These are phyloP conservation scores for Chauna torquata DNA, from an alignment of 2,113 vertebrate genomes.

Conservation along the genomic window DNA sequence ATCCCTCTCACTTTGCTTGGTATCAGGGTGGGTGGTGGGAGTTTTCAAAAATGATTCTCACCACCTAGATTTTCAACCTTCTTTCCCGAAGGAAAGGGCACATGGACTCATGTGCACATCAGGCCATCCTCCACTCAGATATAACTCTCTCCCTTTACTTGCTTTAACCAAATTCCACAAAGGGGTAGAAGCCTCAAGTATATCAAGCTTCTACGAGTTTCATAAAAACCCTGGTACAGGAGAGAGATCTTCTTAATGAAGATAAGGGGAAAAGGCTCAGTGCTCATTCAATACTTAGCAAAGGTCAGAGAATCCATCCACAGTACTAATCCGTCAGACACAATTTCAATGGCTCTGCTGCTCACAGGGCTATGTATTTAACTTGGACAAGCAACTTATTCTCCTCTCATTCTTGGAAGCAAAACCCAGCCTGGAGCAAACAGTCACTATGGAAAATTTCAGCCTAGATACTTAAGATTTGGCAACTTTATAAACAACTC, in stretches of 20 bases:
- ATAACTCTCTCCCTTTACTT: neutral
- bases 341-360: neutral
- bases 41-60: neutral
- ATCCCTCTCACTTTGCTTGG: neutral
- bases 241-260: neutral
- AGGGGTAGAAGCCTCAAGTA: neutral
- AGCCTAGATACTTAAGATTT: neutral
- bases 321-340: neutral
- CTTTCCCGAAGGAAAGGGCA: neutral
- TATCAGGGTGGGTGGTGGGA: accelerated
- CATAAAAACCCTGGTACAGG: neutral
- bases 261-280: neutral
- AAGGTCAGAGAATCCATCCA: neutral
- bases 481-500: neutral
- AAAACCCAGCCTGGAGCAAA: neutral
- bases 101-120: accelerated
- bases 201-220: neutral
- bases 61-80: neutral
- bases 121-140: neutral
- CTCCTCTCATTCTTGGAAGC: neutral
- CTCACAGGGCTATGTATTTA: neutral
- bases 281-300: neutral
- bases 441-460: neutral
- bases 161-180: neutral
- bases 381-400: neutral